phyloP scores from a whole-genome alignment of 2,888 invertebrate genomes.

The Lepidochitona cinerea region DNA sequence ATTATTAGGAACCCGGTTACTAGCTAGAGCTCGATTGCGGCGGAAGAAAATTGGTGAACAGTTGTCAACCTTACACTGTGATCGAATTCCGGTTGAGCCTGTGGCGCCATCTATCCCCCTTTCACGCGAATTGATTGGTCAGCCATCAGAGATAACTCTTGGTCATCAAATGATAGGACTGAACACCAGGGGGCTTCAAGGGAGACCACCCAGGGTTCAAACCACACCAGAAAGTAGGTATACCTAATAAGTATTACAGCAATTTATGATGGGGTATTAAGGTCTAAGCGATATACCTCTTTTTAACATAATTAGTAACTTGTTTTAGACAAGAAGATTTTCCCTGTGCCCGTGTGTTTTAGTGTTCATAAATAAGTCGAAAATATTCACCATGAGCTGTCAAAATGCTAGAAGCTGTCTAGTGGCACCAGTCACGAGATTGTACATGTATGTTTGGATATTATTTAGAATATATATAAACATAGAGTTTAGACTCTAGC shows the following conservation, averaged over 20 bases:
- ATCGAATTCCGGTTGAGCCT: background rate
- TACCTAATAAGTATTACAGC: background rate
- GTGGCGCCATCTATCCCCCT: background rate
- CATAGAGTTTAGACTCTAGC: no score
- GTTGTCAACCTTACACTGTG: background rate
- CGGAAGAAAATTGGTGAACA: background rate
- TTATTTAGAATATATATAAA: no score
- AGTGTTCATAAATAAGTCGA: no score
- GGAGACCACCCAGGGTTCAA: background rate
- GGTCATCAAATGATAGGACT: background rate
- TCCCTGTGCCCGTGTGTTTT: no score
- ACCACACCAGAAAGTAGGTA: background rate
- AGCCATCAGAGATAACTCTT: background rate
- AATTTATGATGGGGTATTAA: no score
- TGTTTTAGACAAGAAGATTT: no score
- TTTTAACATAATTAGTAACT: no score
- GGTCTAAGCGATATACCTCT: no score
- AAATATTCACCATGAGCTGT: no score
- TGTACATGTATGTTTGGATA: no score
- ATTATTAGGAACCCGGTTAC: background rate
- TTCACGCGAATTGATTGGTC: background rate
- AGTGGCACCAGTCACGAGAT: no score
- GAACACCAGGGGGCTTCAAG: background rate
- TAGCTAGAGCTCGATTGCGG: background rate
- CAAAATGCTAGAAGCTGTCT: no score